Evolutionary conservation across 2,113 vertebrate genomes (phyloP).

Genomic region (Dicaeum eximium): DNA sequence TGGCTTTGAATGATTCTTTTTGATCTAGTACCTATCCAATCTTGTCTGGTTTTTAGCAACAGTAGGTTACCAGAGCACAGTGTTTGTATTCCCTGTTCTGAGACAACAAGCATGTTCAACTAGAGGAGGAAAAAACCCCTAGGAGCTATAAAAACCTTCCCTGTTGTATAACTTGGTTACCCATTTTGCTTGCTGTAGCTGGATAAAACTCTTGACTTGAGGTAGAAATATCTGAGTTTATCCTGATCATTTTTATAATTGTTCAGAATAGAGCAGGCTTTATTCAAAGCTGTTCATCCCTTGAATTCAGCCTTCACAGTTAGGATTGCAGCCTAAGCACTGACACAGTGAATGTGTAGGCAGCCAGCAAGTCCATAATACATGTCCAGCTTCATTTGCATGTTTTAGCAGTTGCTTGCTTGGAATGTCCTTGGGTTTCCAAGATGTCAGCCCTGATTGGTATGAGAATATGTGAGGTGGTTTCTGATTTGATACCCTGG

Average conservation of each 20-base stretch:
- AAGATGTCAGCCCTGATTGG: background rate
- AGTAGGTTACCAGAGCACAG: background rate
- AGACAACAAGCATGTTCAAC: background rate
- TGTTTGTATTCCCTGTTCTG: background rate
- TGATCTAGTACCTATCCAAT: background rate
- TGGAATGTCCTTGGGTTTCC: background rate
- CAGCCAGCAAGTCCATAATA: background rate
- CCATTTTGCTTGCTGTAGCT: background rate
- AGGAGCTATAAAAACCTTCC: background rate
- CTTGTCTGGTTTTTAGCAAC: background rate
- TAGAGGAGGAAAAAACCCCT: fast-evolving
- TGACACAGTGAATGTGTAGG: background rate
- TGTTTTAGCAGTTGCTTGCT: background rate
- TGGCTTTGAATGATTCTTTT: background rate
- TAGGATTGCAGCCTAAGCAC: background rate
- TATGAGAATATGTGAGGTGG: background rate
- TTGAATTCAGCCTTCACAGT: background rate
- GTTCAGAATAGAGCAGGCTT: background rate
- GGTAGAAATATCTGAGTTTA: background rate
- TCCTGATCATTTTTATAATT: background rate
- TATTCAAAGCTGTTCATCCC: background rate
- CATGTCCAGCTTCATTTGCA: background rate
- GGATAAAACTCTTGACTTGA: background rate
- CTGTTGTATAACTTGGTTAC: background rate
- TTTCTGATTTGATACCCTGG: background rate